These are phyloP conservation scores for Sebastolobus alascanus DNA, from an alignment of 2,797 vertebrate genomes.

Conservation along the genomic window DNA sequence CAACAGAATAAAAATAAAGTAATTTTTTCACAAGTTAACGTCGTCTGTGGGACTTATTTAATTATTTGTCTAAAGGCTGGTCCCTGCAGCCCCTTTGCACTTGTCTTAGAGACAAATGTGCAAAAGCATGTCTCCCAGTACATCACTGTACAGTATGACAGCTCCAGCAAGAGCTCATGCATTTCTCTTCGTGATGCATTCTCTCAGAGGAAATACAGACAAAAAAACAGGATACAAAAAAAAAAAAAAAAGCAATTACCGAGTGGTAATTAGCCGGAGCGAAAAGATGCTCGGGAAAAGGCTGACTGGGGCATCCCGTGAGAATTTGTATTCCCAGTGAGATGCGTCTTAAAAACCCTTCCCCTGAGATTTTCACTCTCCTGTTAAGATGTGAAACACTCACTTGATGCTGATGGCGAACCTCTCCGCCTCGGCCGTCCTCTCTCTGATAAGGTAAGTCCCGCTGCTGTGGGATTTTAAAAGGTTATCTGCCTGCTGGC, in stretches of 20 bases:
- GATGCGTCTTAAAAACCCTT: slow-evolving; percentile 47
- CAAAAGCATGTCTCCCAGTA: slow-evolving; percentile 16
- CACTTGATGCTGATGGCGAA: slow-evolving; percentile 99
- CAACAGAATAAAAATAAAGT: slow-evolving; percentile 17
- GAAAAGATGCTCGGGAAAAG: slow-evolving; percentile 45
- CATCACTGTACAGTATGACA: slow-evolving; percentile 33
- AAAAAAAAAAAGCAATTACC: slow-evolving; percentile 65
- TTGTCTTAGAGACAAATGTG: slow-evolving; percentile 37
- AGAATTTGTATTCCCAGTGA: slow-evolving; percentile 40
- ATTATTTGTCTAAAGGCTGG: slow-evolving; percentile 18
- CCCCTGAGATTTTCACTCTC: slow-evolving; percentile 24
- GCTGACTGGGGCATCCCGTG: slow-evolving; percentile 39
- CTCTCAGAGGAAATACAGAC: slow-evolving; percentile 30
- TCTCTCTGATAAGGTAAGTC: slow-evolving; percentile 97
- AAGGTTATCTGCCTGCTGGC: slow-evolving; percentile 97
- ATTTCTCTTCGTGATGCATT: slow-evolving; percentile 33
- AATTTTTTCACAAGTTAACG: slow-evolving; percentile 23
- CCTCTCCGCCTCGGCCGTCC: slow-evolving; percentile 94
- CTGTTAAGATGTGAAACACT: slow-evolving; percentile 62
- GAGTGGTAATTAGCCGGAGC: slow-evolving; percentile 59
- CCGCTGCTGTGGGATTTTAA: slow-evolving; percentile 94
- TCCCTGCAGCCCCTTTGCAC: slow-evolving; percentile 29
- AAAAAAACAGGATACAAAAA: slow-evolving; percentile 16
- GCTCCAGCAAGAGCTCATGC: slow-evolving; percentile 34
- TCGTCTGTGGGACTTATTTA: slow-evolving; percentile 23